Evolutionary conservation across 1,140 invertebrate species (phyloP).

Genomic region (Leptinotarsa defecta): DNA sequence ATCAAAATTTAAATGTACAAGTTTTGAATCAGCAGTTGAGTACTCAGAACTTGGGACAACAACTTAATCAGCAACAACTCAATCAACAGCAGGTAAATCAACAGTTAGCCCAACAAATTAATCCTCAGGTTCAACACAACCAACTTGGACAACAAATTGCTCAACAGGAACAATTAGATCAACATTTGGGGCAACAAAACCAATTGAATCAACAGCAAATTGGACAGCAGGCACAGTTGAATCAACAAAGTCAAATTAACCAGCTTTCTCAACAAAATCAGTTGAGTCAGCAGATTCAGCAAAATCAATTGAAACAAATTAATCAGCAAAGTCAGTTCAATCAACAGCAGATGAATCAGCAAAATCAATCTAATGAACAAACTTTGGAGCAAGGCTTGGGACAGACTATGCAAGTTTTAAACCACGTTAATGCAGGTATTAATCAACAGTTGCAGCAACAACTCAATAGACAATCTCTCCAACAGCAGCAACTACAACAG

Average conservation of each 20-base stretch:
- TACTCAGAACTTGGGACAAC: slow-evolving; percentile 41
- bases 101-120: slow-evolving; percentile 25
- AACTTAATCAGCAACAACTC: slow-evolving; percentile 44
- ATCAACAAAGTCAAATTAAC: slow-evolving; percentile 23
- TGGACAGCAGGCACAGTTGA: slow-evolving; percentile 36
- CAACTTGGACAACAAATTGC: slow-evolving; percentile 33
- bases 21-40: slow-evolving; percentile 38
- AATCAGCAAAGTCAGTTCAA: slow-evolving; percentile 13
- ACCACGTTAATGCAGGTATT: slow-evolving; percentile 4
- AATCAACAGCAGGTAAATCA: slow-evolving; percentile 44
- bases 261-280: slow-evolving; percentile 22
- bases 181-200: slow-evolving; percentile 33
- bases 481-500: slow-evolving; percentile 31
- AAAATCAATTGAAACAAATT: slow-evolving; percentile 14
- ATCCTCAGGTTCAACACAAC: slow-evolving; percentile 34
- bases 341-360: slow-evolving; percentile 24
- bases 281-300: slow-evolving; percentile 27
- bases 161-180: slow-evolving; percentile 37
- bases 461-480: slow-evolving; percentile 28
- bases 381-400: slow-evolving; percentile 14
- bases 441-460: slow-evolving; percentile 27
- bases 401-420: slow-evolving; percentile 1
- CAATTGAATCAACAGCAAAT: slow-evolving; percentile 35
- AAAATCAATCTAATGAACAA: slow-evolving; percentile 24
- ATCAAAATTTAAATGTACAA: slow-evolving; percentile 38